Evolutionary conservation across 1,140 invertebrate genomes (phyloP), one percentile per base, ranked within the genome.

Genomic region (Hirudo medicinalis): DNA sequence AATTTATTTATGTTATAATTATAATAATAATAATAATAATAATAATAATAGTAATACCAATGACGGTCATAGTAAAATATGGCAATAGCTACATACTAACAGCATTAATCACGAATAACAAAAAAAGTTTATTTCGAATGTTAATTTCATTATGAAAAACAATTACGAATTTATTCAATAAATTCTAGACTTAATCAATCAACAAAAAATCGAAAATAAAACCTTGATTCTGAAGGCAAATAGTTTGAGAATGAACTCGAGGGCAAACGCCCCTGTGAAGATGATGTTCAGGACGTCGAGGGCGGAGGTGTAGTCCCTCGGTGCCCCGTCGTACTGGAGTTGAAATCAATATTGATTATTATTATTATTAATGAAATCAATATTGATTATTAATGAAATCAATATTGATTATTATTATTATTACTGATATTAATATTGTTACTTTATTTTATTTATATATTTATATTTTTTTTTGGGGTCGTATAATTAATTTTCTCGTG

Each of bases 171-270:
- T n/a, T n/a, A n/a, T 9, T n/a, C 25, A 49, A 49, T 17, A 49
- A 49, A 49, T 15, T 49, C 15, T 49, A 13, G 15, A 49, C 11
- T 49, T 49, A 49, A 49, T 49, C 15, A 13, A 49, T 0, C 9
- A 49, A 2, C 43, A 63, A 63, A 63, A 8, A 63, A 13, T 11
- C 29, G 29, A 63, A 63, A 25, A 5, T 22, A 79, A 78, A 84
- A 96, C 94, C 87, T 97, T 97, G 81, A 97, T 97, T 78, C 94
- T 87, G 85, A 99, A 97, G n/a, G 96, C 96, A 74, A 93, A 91
- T 54, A 99, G 84, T 85, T 99, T 99, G 74, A 99, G 92, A 71
- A 99, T 88, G 81, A 97, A 99, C 83, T 99, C 97, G 67, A 97
- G 84, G 4, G 94, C 93, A 82, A 99, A 99, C 0, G 98, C 90